Percentiles rank a stretch among this genome's conserved stretches.
Conservation (phyloP, 2,113 vertebrate genomes). For the Thunnus maccoyii region DNA sequence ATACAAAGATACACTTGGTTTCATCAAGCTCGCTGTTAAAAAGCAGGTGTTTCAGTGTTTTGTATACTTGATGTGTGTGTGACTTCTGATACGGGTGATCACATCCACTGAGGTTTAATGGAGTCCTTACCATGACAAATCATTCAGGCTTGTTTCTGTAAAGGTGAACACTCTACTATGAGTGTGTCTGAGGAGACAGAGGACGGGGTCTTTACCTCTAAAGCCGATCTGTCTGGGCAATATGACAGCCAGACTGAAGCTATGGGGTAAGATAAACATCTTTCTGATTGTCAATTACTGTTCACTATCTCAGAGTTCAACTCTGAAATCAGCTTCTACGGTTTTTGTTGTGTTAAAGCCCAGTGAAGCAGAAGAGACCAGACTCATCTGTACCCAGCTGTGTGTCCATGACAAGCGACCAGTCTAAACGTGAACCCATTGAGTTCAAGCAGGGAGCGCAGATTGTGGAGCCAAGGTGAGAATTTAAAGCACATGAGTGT, state of each 20-base stretch:
- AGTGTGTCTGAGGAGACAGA: background rate
- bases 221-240: background rate
- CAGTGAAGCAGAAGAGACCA: background rate
- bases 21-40: too few relatives aligned
- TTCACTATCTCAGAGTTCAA: background rate
- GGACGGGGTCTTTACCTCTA: background rate
- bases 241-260: background rate
- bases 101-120: background rate
- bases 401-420: background rate
- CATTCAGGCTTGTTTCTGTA: background rate
- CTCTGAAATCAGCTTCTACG: background rate
- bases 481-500: too few relatives aligned
- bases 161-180: background rate
- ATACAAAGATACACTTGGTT: too few relatives aligned
- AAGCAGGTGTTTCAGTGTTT: too few relatives aligned
- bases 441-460: background rate
- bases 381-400: background rate
- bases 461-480: slow-evolving; percentile 5
- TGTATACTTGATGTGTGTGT: too few relatives aligned
- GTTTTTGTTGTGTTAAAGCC: background rate
- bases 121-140: background rate
- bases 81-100: background rate
- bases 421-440: background rate
- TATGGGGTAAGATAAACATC: background rate
- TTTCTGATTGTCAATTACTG: background rate